Evolutionary conservation across 2,888 invertebrate species (phyloP), one percentile per base, ranked within the genome.

Genomic region (Cristatella mucedo): DNA sequence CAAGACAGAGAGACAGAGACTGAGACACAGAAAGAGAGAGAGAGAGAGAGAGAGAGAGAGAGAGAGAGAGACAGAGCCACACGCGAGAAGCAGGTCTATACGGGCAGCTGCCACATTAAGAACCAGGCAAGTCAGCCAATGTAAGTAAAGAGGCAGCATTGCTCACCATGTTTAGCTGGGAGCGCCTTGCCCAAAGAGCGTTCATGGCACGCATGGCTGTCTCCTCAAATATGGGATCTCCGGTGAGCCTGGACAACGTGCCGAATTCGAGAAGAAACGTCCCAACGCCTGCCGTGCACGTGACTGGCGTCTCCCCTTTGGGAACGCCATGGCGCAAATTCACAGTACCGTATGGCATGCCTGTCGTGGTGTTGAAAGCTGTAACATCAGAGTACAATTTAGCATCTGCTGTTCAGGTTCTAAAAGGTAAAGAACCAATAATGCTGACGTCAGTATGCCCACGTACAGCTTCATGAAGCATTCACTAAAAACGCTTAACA

Each of bases 311-410:
- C 68, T 99, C 97, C 6, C 83, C 85, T 22, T 74, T 73, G 0
- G 95, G 95, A 1, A 97, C 85, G 11, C 95, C 95, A 57, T 82
- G 73, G 39, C 77, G 73, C 24, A 97, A 70, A 64, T 89, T 89
- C 0, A 89, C 87, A 0, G 97, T 97, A 5, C 97, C 97, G 68
- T 87, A 95, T 0, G 95, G 93, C 91, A 93, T 93, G 2, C 91
- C 89, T 30, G 69, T 70, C 2, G 56, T 50, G n/a, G 68, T 69
- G 44, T 68, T 57, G 53, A 70, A 70, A 4, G 69, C 70, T 67
- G 46, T 2, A 54, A 49, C 18, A n/a, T n/a, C n/a, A n/a, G n/a
- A n/a, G n/a, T n/a, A n/a, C n/a, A n/a, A n/a, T n/a, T n/a, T n/a
- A 18, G 29, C 15, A 16, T 38, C n/a, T n/a, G n/a, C n/a, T n/a